A percentile compares a stretch with the other conserved stretches of the same genome.
Conservation (phyloP, 2,113 vertebrate genomes). For the Nibea albiflora region DNA sequence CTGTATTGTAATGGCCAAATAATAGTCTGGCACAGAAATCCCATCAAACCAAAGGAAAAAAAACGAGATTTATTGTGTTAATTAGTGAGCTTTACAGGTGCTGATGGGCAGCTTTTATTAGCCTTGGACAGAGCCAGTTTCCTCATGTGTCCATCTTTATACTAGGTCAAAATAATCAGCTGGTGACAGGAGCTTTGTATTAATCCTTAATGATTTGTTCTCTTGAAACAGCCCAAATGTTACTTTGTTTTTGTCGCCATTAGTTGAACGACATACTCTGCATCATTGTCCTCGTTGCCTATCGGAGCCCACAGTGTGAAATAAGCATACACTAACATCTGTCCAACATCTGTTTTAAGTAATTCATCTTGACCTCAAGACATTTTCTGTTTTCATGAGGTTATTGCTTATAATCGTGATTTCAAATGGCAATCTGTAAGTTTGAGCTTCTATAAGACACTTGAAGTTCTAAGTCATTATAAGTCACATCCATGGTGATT, state of each 20-base stretch:
- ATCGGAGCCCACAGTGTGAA: too few species aligned
- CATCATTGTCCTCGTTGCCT: too few species aligned
- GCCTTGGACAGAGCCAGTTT: not conserved
- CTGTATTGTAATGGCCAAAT: not conserved
- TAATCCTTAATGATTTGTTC: not conserved
- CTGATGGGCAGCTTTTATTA: not conserved
- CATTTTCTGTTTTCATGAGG: not conserved
- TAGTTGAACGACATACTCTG: too few species aligned
- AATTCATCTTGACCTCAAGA: not conserved
- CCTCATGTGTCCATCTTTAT: not conserved
- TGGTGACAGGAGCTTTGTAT: not conserved
- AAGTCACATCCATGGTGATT: too few species aligned
- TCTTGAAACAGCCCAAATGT: not conserved
- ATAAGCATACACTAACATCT: too few species aligned
- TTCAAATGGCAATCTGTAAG: not conserved
- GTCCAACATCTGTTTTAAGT: too few species aligned
- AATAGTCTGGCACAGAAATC: not conserved
- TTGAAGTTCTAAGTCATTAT: too few species aligned
- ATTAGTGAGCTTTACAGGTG: conserved; percentile 2
- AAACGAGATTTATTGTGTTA: not conserved
- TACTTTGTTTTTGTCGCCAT: not conserved
- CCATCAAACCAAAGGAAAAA: not conserved
- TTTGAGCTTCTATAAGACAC: too few species aligned
- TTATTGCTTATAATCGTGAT: not conserved
- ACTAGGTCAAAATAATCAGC: not conserved